Evolutionary conservation across 2,888 invertebrate species (phyloP), one percentile per base, ranked within the genome.

Genomic region (Onthophagus sagittarius): DNA sequence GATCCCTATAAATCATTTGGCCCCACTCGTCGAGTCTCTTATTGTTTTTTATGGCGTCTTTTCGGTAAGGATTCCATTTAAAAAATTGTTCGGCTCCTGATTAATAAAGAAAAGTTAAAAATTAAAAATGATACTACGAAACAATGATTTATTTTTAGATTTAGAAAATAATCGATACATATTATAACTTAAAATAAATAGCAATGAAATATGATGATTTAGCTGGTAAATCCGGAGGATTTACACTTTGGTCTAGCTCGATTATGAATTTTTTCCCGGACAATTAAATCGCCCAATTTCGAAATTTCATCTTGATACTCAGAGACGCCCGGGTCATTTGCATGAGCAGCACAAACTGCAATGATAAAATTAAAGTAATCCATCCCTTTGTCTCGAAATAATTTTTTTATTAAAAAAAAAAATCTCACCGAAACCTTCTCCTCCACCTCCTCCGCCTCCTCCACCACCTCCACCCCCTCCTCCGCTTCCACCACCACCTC

Each of bases 281-380:
- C 89, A 70, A 91, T 91, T 76, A 89, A 85, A 4, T 86, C 87
- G 1, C 90, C 91, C 0, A 90, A 85, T 79, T 89, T 89, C 0
- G 88, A 88, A 11, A 91, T 89, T 0, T 86, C 87, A 75, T 91
- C 91, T 80, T 90, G 89, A 81, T 92, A 92, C 81, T 91, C 91
- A 0, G 88, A 87, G 75, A 86, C 87, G 15, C 83, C 83, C 39
- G 80, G 77, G 4, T 82, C 79, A 39, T 74, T 72, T 33, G 74
- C 76, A 11, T 69, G 31, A 11, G 76, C 70, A 63, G 76, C 77
- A 33, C 73, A 73, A 11, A 71, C 75, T 39, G 71, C 63, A 62
- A 69, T 63, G 15, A 70, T 3, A 23, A 65, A 31, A 65, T 31
- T 6, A 65, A 14, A 64, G 1, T 9, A 64, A 64, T 14, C n/a